Conservation (phyloP, 2,888 invertebrate species). For the Chalcosyrphus nemorum region DNA sequence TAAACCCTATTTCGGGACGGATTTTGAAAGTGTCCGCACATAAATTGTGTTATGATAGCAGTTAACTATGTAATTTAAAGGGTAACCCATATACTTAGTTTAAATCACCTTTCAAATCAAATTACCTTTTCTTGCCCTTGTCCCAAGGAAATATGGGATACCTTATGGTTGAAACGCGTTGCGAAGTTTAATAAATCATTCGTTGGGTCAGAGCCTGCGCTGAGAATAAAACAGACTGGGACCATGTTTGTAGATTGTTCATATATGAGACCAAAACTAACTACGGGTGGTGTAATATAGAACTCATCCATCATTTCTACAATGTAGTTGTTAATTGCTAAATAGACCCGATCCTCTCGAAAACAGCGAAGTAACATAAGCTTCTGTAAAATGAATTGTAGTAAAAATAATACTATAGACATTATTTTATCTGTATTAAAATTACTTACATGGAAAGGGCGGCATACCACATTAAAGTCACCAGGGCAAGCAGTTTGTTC, state of each 20-base stretch:
- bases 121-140: slow-evolving; percentile 94
- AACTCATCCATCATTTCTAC: slow-evolving; percentile 92
- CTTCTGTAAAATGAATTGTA: slow-evolving; percentile 81
- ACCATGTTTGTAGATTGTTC: slow-evolving; percentile 92
- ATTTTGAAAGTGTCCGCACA: too few species aligned
- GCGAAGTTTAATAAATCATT: slow-evolving; percentile 92
- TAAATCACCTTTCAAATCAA: too few species aligned
- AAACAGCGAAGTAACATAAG: slow-evolving; percentile 94
- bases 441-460: slow-evolving; percentile 45
- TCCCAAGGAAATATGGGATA: slow-evolving; percentile 94
- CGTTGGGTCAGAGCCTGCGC: slow-evolving; percentile 97
- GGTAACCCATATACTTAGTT: too few species aligned
- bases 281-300: slow-evolving; percentile 93
- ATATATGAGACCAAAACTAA: slow-evolving; percentile 90
- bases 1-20: too few species aligned
- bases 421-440: background rate
- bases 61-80: too few species aligned
- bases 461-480: slow-evolving; percentile 24
- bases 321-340: slow-evolving; percentile 93
- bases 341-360: slow-evolving; percentile 93
- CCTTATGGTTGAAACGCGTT: slow-evolving; percentile 88
- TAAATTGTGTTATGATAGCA: too few species aligned
- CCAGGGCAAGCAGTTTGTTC: slow-evolving; percentile 52
- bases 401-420: background rate
- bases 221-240: slow-evolving; percentile 95